A percentile compares a stretch with the other conserved stretches of the same genome.
These are phyloP conservation scores for Parazoanthus swiftii DNA, from an alignment of 92 coral and sea anemone genomes.

Conservation along the genomic window DNA sequence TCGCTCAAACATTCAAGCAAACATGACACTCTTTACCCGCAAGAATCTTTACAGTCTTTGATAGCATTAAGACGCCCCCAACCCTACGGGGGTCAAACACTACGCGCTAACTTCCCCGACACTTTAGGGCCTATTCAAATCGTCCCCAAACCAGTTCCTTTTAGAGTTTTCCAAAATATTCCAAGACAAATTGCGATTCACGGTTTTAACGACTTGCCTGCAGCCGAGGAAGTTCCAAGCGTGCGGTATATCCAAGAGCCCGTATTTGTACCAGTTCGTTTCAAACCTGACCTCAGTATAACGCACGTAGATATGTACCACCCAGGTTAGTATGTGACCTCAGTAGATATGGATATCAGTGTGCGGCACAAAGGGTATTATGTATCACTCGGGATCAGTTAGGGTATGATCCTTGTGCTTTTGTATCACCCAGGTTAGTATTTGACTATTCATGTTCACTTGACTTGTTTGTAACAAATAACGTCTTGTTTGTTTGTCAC, in stretches of 20 bases:
- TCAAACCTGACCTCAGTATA: conserved; percentile 2
- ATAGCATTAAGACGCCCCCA: background rate
- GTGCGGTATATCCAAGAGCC: conserved; percentile 55
- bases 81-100: conserved; percentile 15
- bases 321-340: conserved; percentile 1
- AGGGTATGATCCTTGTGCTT: background rate
- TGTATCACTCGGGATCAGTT: background rate
- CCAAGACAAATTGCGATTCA: background rate
- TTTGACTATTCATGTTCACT: background rate
- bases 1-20: background rate
- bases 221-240: conserved; percentile 48
- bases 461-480: background rate
- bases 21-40: background rate
- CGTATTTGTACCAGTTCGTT: conserved; percentile 51
- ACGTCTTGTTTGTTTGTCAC: too few relatives aligned
- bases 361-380: background rate
- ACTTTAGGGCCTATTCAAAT: conserved; percentile 1
- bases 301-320: background rate
- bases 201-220: conserved; percentile 33
- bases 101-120: background rate
- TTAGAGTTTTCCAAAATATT: background rate
- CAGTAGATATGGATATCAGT: too few relatives aligned
- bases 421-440: background rate
- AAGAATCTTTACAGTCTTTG: too few relatives aligned
- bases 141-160: conserved; percentile 3